These are phyloP conservation scores for Dermochelys coriacea DNA, from an alignment of 2,797 vertebrate genomes.

Conservation along the genomic window DNA sequence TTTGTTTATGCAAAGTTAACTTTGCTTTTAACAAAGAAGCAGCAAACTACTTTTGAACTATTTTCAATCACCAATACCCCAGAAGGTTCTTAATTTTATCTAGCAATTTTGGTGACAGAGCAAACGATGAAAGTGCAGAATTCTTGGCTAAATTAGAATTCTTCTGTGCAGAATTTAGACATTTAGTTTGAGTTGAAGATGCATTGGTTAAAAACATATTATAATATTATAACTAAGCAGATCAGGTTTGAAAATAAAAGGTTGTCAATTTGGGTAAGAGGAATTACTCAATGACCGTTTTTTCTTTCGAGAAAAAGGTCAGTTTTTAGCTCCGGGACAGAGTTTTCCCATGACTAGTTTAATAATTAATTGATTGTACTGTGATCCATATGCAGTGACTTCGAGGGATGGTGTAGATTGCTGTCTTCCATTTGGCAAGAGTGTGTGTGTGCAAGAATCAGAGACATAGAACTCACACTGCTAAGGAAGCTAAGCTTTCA, in stretches of 20 bases:
- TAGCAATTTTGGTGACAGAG: background rate
- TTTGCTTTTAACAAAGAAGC: background rate
- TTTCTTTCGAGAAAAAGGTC: background rate
- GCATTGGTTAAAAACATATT: background rate
- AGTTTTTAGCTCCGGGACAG: background rate
- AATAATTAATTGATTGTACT: background rate
- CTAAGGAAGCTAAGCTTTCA: background rate
- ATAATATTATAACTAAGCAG: background rate
- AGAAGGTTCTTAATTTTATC: background rate
- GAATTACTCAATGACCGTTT: background rate
- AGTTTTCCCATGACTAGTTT: background rate
- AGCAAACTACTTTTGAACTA: background rate
- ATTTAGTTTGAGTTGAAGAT: background rate
- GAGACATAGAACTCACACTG: background rate
- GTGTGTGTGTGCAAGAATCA: background rate
- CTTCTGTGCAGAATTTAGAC: background rate
- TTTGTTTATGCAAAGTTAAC: background rate
- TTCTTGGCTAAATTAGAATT: background rate
- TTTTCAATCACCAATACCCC: background rate
- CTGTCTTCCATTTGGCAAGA: background rate
- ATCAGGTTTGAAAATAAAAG: background rate
- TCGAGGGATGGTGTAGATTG: background rate
- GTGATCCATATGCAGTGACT: background rate
- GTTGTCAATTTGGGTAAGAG: background rate
- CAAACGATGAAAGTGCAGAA: background rate